A percentile compares a stretch with the other conserved stretches of the same genome.
Evolutionary conservation across 2,113 vertebrate genomes (phyloP).

Genomic region (Polypterus senegalus): DNA sequence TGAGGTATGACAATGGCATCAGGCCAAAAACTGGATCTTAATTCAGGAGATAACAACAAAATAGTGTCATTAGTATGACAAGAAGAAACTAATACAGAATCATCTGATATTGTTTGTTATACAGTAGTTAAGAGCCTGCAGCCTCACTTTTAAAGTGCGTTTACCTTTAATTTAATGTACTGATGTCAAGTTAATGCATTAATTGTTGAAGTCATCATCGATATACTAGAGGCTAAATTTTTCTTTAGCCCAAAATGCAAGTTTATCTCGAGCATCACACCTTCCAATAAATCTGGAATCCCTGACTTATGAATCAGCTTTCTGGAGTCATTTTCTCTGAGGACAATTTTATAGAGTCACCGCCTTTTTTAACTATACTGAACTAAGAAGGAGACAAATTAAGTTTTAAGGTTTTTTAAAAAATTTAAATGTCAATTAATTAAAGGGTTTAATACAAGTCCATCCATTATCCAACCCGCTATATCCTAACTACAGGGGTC

Average conservation of each 20-base stretch:
- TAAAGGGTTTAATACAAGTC: conserved; percentile 1
- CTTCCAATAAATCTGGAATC: too few species aligned
- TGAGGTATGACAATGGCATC: conserved; percentile 8
- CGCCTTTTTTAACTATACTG: too few species aligned
- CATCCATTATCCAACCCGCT: too few species aligned
- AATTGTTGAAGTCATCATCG: conserved; percentile 16
- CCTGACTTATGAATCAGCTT: too few species aligned
- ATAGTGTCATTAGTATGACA: conserved; percentile 13
- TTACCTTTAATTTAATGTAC: conserved; percentile 12
- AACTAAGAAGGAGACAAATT: too few species aligned
- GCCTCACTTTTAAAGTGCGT: conserved; percentile 5
- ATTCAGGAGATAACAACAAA: conserved; percentile 3
- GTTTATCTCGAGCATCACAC: too few species aligned
- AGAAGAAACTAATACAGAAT: conserved; percentile 11
- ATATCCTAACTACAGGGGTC: too few species aligned
- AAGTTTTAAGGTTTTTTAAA: too few species aligned
- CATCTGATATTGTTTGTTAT: neutral
- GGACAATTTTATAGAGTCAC: too few species aligned
- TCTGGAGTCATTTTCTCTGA: too few species aligned
- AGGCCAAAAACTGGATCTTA: conserved; percentile 2
- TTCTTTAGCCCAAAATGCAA: too few species aligned
- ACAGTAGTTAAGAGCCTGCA: neutral
- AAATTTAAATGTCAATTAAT: too few species aligned
- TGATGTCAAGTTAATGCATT: conserved; percentile 17
- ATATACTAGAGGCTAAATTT: conserved; percentile 11